Base-by-base conservation (phyloP, 2,888 invertebrate genomes). In the Hanleya hanleyi region DNA sequence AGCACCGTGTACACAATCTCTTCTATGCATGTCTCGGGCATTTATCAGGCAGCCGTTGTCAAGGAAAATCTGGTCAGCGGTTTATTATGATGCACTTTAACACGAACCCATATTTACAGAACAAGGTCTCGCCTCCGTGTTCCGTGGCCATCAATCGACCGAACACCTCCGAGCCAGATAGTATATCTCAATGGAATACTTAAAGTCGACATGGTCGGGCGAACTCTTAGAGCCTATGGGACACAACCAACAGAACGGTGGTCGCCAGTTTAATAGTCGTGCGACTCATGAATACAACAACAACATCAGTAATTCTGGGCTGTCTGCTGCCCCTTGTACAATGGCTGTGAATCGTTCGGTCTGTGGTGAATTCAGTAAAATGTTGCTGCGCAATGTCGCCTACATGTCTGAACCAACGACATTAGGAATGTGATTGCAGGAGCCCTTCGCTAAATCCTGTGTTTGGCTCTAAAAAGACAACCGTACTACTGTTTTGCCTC, bases 111-210 rank as follows among this genome's bases (percentile, higher is more conserved):
- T 80, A 80, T 70, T 81, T 84, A 74, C 84, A 81, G 74, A 69
- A 71, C 49, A 86, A 85, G 78, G 81, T 84, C 5, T 87, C 88
- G 0, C 88, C 89, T 33, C 86, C 88, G 6, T 86, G 85, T 26
- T 89, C 88, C 22, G 82, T 86, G 22, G 84, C 86, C 51, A 88
- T 87, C 78, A 84, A 86, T 41, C 84, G 73, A 64, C 78, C 88
- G 47, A 80, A 79, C 37, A 88, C 87, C 77, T 83, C 84, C 26
- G 64, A 15, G 36, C 29, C 57, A 26, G 26, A 57, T 57, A 29
- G 29, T 26, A 70, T 79, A 36, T 70, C 72, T 3, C 67, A 76
- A 33, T 50, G 66, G 12, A 73, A 72, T 5, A 47, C 37, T 38
- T 62, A 26, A 18, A 62, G 62, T 12, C 38, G 62, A n/a, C 62